Base-by-base conservation (phyloP, 2,888 invertebrate genomes). In the Pecten maximus region DNA sequence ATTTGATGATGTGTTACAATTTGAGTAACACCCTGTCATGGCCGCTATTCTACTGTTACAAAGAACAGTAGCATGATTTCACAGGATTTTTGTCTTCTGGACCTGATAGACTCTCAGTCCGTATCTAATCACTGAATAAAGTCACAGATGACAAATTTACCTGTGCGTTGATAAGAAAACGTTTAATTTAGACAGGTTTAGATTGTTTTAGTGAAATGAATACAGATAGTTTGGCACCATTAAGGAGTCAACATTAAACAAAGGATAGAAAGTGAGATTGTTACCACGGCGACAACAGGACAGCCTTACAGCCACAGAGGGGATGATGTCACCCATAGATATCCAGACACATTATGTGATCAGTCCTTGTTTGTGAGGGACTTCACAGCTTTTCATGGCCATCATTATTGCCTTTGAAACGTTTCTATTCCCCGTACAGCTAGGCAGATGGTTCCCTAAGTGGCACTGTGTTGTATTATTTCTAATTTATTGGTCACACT, bases 381-480 rank as follows among this genome's bases (percentile, higher is more conserved):
- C 74, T 74, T 74, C 74, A 74, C 74, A 74, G 74, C 74, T 35
- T 74, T 28, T 74, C 74, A 74, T 74, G 6, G n/a, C 54, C 44
- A 19, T 54, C 8, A 28, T 74, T 10, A 74, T 74, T 35, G 35
- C 74, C 35, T 74, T 74, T 74, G 28, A 74, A 74, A 35, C 16
- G 74, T 74, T 74, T 74, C 35, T 12, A 35, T 12, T 74, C 35
- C 74, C 74, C 74, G 28, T n/a, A 74, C 35, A 74, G 74, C 74
- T 28, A 10, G 74, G 74, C 74, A 74, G 74, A 74, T 74, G 74
- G 74, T 74, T 74, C 35, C 74, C 74, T 74, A 74, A 74, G 74
- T 74, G 74, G 74, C 28, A 12, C 8, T 74, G 74, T 54, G 19
- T 54, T 54, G 50, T 74, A 23, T 74, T 74, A 74, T 23, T 28